Base-by-base conservation (phyloP, 2,113 vertebrate genomes). In the Dascyllus trimaculatus region DNA sequence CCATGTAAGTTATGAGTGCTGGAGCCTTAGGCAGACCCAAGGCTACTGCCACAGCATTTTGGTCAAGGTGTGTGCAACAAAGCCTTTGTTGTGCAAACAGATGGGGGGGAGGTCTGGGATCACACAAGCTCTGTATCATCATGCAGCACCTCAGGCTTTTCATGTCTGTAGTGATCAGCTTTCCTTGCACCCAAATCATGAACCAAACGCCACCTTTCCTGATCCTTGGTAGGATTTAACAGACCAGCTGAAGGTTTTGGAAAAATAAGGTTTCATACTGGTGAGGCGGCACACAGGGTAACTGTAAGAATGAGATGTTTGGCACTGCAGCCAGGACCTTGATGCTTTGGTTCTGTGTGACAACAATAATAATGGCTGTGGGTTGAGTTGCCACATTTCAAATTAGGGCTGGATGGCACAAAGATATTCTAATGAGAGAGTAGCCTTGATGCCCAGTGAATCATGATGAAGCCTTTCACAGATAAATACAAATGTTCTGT, bases 41-140 rank as follows among this genome's bases (percentile, higher is more conserved):
- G 78, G 83, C 66, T 61, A 40, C 77, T 81, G 85, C 65, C 75
- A 62, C 48, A 59, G 61, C 59, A 26, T 76, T 78, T 86, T 81
- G 85, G 71, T 72, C 67, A n/a, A 69, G 58, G 38, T 85, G 60
- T 79, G 67, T 79, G 70, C 80, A 85, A 73, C 77, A 59, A 82
- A 77, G 78, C 38, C 51, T 75, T 78, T 79, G 77, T 63, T 81
- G 71, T 79, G 52, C 71, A 81, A 85, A 87, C 76, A 84, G 81
- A 72, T 74, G 32, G 24, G 49, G 32, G 63, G 48, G 62, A 32
- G 67, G 56, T 70, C 35, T 11, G 61, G 48, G 80, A 79, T 86
- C 83, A 84, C 71, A 85, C 57, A 29, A 49, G 68, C 63, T 71
- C 71, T 84, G 67, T 61, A 78, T 80, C 80, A 80, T 80, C 54